Base-by-base conservation (phyloP, 2,888 invertebrate species). In the Minunthozetes semirufus region DNA sequence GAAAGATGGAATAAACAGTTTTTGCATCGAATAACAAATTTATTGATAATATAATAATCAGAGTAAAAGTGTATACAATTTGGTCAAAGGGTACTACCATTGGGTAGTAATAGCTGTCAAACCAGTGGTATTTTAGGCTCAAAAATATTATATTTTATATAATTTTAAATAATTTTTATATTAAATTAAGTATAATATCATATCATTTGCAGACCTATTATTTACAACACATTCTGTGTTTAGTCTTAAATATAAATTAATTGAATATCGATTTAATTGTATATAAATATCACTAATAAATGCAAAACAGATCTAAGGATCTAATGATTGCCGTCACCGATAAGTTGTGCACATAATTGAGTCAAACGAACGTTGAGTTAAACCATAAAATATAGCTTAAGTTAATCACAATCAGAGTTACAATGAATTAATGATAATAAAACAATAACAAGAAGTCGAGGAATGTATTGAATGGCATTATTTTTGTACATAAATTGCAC, bases 301-400 rank as follows among this genome's bases (percentile, higher is more conserved):
- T 61, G 25, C 29, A 61, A 29, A 61, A 22, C 61, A 61, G 15
- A 42, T 42, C 13, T 42, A 42, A 2, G 13, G 27, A 61, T 61
- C 25, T 27, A 29, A 15, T 61, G 61, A 61, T 61, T 61, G 61
- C 61, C 61, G 25, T 61, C 61, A 61, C 61, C 61, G 27, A 61
- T 61, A 27, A 61, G 61, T 61, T 61, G 29, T 27, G 29, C 25
- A 25, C 27, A 19, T 5, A 50, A 50, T 50, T 50, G 19, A 50
- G 50, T 61, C 8, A 53, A 53, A 53, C 19, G 19, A 53, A 53
- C 8, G 25, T 6, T 53, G 13, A 53, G 19, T 50, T 6, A 19
- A 50, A 50, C 11, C 50, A 50, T 1, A 53, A 53, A 17, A 50
- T 50, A 3, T 4, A 17, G 13, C 19, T 17, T 53, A 6, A 53